These are phyloP conservation scores for Sinocyclocheilus anophthalmus DNA, from an alignment of 2,113 vertebrate genomes.

Conservation along the genomic window DNA sequence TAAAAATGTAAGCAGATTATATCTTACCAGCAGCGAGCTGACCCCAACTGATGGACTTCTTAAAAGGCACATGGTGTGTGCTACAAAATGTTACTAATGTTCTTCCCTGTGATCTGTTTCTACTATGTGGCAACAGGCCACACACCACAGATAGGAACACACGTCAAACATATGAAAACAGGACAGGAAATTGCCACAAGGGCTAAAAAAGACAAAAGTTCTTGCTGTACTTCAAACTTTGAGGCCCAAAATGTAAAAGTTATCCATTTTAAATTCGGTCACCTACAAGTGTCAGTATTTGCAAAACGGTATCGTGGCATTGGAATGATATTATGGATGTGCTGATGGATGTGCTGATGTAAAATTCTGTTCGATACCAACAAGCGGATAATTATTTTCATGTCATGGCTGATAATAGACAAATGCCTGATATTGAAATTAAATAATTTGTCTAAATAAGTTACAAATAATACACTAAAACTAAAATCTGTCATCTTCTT, in stretches of 20 bases:
- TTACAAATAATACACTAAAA: neutral
- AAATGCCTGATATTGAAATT: neutral
- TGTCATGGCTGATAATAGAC: neutral
- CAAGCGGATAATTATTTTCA: neutral
- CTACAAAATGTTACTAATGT: slow-evolving; percentile 50
- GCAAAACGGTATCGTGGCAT: neutral
- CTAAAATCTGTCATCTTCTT: too few relatives aligned
- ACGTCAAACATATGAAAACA: slow-evolving; percentile 73
- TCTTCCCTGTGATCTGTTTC: slow-evolving; percentile 56
- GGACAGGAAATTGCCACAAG: slow-evolving; percentile 77
- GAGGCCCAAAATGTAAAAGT: neutral
- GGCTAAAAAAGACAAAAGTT: slow-evolving; percentile 54
- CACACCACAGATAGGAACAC: slow-evolving; percentile 70
- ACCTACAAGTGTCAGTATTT: neutral
- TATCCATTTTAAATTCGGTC: neutral
- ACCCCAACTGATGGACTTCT: slow-evolving; percentile 15
- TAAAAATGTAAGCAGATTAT: slow-evolving; percentile 25
- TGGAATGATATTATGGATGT: neutral
- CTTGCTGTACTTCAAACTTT: neutral
- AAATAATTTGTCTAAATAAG: neutral
- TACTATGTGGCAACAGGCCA: slow-evolving; percentile 71
- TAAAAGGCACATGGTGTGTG: neutral
- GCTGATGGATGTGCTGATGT: too few relatives aligned
- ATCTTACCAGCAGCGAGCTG: slow-evolving; percentile 40
- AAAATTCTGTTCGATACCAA: too few relatives aligned